phyloP scores from a whole-genome alignment of 1,140 invertebrate species.

The Pogonomyrmex californicus region DNA sequence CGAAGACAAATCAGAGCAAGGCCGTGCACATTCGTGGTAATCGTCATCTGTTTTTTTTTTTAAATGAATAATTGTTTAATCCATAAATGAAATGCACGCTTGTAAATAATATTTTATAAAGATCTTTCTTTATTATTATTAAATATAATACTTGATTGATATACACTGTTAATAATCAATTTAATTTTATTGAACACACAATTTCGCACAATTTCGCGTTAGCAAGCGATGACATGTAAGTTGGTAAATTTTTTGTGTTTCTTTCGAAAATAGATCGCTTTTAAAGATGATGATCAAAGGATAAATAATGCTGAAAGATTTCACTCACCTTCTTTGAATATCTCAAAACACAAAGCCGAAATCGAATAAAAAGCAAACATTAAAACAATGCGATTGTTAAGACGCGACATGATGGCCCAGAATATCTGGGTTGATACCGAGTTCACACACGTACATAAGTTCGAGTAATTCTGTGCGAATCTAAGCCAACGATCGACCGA shows the following conservation, averaged over 20 bases:
- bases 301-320: background rate
- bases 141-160: background rate
- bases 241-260: background rate
- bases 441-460: constrained; percentile 39
- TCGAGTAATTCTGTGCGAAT: constrained; percentile 46
- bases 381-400: constrained; percentile 23
- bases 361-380: constrained; percentile 24
- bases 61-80: constrained; percentile 1
- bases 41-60: constrained; percentile 50
- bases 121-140: background rate
- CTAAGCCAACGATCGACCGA: constrained; percentile 27
- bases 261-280: background rate
- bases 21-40: constrained; percentile 70
- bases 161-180: background rate
- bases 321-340: constrained; percentile 49
- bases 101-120: background rate
- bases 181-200: background rate
- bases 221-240: background rate
- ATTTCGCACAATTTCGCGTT: background rate
- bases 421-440: constrained; percentile 34
- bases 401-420: constrained; percentile 69
- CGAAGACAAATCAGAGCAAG: constrained; percentile 52
- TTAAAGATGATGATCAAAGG: background rate
- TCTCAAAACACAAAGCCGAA: constrained; percentile 18
- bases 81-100: background rate